Evolutionary conservation across 1,140 invertebrate genomes (phyloP), one percentile per base, ranked within the genome.

Genomic region (Papilio glaucus): DNA sequence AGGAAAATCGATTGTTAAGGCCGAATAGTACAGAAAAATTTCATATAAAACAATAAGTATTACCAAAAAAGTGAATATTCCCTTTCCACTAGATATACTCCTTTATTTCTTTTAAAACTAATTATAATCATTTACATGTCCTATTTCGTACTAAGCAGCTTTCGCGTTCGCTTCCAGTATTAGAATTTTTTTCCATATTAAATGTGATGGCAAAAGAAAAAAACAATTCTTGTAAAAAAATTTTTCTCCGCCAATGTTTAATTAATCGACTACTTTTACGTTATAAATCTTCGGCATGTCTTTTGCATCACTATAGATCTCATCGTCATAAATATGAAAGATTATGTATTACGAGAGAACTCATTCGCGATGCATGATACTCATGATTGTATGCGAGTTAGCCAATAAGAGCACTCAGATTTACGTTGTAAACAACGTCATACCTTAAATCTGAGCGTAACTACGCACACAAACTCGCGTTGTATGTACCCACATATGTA

Each of bases 201-300:
- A n/a, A n/a, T n/a, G n/a, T 24, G 24, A 57, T 53, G 45, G 2
- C 45, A 24, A 57, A 49, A 49, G 4, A n/a, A n/a, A n/a, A n/a
- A n/a, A n/a, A n/a, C 15, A 18, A 18, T 57, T 24, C 49, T 57
- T 18, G 18, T 57, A 53, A 53, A 8, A 3, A 57, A 9, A 3
- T 12, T 57, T 57, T 57, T 18, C 49, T 57, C 49, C n/a, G n/a
- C n/a, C n/a, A n/a, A n/a, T n/a, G n/a, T n/a, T 24, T 24, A 57
- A 18, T 57, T 57, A 21, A 57, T 21, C 24, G 49, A 57, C 21
- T 12, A 53, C 1, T 24, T 53, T 53, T 53, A 53, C 18, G 18
- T 53, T 21, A 9, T 10, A 26, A 49, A 9, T 49, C 1, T 26
- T 57, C 24, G 10, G 21, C 21, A 57, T 57, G 49, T 57, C 21